Base-by-base conservation (phyloP, 37 sponge, comb jelly and placozoan species). In the Eunapius fragilis region DNA sequence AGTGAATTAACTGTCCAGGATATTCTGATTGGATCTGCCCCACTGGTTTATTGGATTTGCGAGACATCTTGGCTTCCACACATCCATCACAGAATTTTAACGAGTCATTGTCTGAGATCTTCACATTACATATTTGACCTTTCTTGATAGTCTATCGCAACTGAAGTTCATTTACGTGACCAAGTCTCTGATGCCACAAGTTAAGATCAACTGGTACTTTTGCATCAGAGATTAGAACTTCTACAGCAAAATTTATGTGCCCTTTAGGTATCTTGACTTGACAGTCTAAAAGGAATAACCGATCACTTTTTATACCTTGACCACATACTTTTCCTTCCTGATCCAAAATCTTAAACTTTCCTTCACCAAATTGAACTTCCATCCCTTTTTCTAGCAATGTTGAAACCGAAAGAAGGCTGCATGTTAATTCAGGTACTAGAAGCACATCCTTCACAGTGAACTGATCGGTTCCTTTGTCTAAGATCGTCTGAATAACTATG, bases 181-280 rank as follows among this genome's bases (percentile, higher is more conserved):
- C 90, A 30, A 90, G 77, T 74, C 90, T 69, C 27, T 81, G 86
- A 81, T 90, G 90, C 90, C 86, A 90, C 11, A 85, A 48, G 35
- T 90, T 78, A 25, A 85, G 58, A 58, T 58, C 58, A 58, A 58
- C 58, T 58, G 58, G 58, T 58, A 58, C 58, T 58, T 58, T 58
- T 58, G 58, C 58, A 58, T 58, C 22, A 58, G 58, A 58, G 58
- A 58, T 58, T 58, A 58, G 22, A 58, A 58, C 58, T 58, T 58
- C 58, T 58, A 17, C 58, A 58, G 58, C 58, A 58, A 58, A 58
- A 12, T 58, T 58, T 58, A 58, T 58, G 14, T 58, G 58, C 58
- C 58, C 17, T 58, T 58, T 58, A 58, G 58, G 58, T 58, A 58
- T 58, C 58, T 58, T 58, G 58, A 58, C 58, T 58, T 58, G 58